Conservation (phyloP, 2,797 vertebrate genomes). For the Sebastolobus altivelis region DNA sequence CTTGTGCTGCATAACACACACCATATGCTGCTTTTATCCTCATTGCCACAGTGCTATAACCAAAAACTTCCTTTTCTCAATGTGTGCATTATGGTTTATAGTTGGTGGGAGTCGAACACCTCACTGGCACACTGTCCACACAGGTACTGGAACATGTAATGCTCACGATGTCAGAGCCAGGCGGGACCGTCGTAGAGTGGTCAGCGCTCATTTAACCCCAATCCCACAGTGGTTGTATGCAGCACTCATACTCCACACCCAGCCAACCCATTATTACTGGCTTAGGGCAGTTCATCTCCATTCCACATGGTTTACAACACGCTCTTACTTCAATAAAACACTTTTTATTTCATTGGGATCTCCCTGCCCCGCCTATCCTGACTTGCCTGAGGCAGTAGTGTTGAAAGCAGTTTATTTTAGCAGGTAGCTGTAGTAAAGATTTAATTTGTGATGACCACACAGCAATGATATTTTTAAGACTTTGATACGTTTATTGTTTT, state of each 20-base stretch:
- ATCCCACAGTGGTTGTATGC: constrained; percentile 21
- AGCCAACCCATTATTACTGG: constrained; percentile 31
- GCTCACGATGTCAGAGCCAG: neutral
- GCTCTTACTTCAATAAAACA: constrained; percentile 32
- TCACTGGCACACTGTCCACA: neutral
- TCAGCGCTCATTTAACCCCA: constrained; percentile 12
- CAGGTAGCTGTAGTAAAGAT: constrained; percentile 13
- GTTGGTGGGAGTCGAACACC: neutral
- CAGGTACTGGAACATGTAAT: neutral
- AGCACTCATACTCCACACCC: constrained; percentile 20
- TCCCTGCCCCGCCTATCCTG: neutral
- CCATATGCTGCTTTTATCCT: constrained; percentile 1
- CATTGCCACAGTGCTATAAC: neutral
- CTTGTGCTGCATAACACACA: neutral
- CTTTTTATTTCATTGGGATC: neutral
- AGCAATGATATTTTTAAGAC: constrained; percentile 17
- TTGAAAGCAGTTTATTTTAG: constrained; percentile 13
- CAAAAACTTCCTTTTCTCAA: neutral
- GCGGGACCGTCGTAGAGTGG: neutral
- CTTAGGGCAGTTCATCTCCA: constrained; percentile 12
- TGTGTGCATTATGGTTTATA: neutral
- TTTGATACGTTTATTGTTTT: neutral
- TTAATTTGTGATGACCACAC: constrained; percentile 11
- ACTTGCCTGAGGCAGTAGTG: neutral
- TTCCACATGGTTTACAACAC: constrained; percentile 28